Conservation (phyloP, 2,888 invertebrate genomes). For the Gibbula magus region DNA sequence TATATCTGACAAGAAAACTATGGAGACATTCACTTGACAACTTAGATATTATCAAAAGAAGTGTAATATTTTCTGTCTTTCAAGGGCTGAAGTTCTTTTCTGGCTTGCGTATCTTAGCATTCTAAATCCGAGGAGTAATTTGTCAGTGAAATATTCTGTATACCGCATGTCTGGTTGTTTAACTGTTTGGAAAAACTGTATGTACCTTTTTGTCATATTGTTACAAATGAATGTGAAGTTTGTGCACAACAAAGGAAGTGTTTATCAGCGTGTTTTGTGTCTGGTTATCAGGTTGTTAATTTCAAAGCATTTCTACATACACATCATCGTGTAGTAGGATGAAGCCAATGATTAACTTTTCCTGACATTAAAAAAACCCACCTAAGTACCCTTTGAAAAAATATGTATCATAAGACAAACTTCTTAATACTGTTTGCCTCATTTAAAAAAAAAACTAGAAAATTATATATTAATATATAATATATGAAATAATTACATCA, state of each 20-base stretch:
- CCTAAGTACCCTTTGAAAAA: too few species aligned
- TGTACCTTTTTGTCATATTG: background rate
- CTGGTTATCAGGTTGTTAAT: background rate
- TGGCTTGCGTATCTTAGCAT: background rate
- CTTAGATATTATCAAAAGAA: background rate
- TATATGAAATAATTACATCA: too few species aligned
- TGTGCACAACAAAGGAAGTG: background rate
- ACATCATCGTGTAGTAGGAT: too few species aligned
- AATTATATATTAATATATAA: too few species aligned
- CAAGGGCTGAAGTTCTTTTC: background rate
- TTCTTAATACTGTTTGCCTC: too few species aligned
- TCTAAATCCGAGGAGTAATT: background rate
- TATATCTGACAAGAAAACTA: too few species aligned
- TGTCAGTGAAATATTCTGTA: background rate
- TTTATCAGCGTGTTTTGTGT: background rate
- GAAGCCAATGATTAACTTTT: too few species aligned
- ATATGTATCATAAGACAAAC: too few species aligned
- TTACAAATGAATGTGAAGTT: background rate
- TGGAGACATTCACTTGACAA: background rate
- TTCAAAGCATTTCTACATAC: background rate
- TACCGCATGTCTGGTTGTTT: background rate
- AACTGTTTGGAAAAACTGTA: background rate
- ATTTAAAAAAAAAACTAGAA: too few species aligned
- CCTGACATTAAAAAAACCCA: too few species aligned
- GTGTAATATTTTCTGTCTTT: background rate